Percentiles rank a stretch among this genome's conserved stretches.
Evolutionary conservation across 1,140 invertebrate species (phyloP).

Genomic region (Meloidogyne exigua): DNA sequence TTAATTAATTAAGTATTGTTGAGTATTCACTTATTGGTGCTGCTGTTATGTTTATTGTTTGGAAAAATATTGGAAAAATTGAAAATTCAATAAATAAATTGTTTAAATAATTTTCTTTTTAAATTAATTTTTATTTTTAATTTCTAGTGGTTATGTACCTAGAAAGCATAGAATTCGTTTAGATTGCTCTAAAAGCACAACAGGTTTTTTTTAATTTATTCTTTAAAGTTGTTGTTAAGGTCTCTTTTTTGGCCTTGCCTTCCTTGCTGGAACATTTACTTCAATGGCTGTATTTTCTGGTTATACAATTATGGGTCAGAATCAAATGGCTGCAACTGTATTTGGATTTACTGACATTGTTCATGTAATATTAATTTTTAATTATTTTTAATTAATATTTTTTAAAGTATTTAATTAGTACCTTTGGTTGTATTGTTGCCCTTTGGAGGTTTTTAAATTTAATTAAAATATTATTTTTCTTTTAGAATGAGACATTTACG

Average conservation of each 20-base stretch:
- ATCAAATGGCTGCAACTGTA: constrained; percentile 49
- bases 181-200: constrained; percentile 55
- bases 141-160: constrained; percentile 23
- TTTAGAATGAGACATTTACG: constrained; percentile 52
- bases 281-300: constrained; percentile 63
- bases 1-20: constrained; percentile 73
- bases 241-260: constrained; percentile 56
- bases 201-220: background rate
- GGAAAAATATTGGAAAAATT: constrained; percentile 76
- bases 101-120: constrained; percentile 23
- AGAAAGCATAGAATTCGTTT: constrained; percentile 60
- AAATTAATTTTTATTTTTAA: background rate
- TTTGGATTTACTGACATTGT: constrained; percentile 60
- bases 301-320: constrained; percentile 49
- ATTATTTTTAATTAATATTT: constrained; percentile 5
- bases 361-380: constrained; percentile 38
- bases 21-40: constrained; percentile 94
- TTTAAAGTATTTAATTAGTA: constrained; percentile 47
- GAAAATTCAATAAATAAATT: constrained; percentile 28
- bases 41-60: constrained; percentile 94
- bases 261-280: constrained; percentile 60
- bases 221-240: constrained; percentile 20
- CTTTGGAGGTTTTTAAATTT: constrained; percentile 35
- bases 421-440: constrained; percentile 49
- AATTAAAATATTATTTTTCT: background rate